phyloP scores from a whole-genome alignment of 2,888 invertebrate genomes.

The Microchrysa polita region DNA sequence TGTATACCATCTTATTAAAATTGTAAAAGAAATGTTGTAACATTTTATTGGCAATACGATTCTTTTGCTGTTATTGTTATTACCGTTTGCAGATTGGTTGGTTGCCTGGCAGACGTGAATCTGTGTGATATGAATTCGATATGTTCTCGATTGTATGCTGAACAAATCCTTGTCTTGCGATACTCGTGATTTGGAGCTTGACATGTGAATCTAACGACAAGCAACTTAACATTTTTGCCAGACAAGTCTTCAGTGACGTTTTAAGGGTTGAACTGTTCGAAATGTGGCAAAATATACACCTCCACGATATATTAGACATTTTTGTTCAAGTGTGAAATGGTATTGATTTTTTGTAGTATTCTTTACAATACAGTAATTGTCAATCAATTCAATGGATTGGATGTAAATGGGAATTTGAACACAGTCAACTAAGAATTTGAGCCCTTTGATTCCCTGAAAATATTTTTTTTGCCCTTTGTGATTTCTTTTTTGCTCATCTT shows the following conservation, averaged over 20 bases:
- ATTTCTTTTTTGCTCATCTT: no score
- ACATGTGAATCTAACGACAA: slow-evolving; percentile 37
- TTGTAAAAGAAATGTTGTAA: slow-evolving; percentile 43
- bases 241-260: not conserved
- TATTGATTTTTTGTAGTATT: slow-evolving; percentile 50
- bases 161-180: slow-evolving; percentile 17
- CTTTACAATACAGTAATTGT: slow-evolving; percentile 34
- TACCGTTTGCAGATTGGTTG: slow-evolving; percentile 37
- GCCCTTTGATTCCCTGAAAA: no score
- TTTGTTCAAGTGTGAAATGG: slow-evolving; percentile 44
- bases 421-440: no score
- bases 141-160: no score
- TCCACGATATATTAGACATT: slow-evolving; percentile 6
- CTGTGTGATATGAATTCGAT: slow-evolving; percentile 48
- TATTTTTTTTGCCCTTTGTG: no score
- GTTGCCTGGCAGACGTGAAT: slow-evolving; percentile 8
- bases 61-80: slow-evolving; percentile 47
- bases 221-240: slow-evolving; percentile 15
- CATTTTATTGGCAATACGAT: slow-evolving; percentile 46
- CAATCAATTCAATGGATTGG: not conserved
- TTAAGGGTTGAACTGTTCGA: no score
- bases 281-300: no score
- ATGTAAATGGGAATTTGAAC: no score
- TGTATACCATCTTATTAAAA: slow-evolving; percentile 43
- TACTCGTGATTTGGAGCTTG: slow-evolving; percentile 10